Percentiles rank a stretch among this genome's conserved stretches.
These are phyloP conservation scores for Mustela erminea DNA, from an alignment of 2,797 vertebrate genomes.

Conservation along the genomic window DNA sequence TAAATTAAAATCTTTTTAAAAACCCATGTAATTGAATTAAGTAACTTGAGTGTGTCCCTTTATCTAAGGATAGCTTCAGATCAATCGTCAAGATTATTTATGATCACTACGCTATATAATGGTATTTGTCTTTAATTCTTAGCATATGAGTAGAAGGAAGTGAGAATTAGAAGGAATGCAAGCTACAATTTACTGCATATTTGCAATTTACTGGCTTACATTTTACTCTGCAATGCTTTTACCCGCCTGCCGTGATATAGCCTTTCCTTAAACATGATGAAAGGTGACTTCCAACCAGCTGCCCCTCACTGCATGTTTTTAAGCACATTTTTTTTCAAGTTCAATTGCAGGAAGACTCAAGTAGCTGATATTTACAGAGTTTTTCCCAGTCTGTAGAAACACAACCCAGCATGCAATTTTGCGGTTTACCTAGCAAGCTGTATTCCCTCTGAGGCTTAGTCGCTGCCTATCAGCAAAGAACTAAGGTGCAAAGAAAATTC, in stretches of 20 bases:
- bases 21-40: background rate
- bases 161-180: background rate
- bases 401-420: slow-evolving; percentile 53
- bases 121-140: slow-evolving; percentile 26
- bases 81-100: slow-evolving; percentile 4
- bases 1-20: background rate
- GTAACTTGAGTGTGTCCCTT: background rate
- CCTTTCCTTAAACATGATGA: background rate
- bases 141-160: background rate
- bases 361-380: slow-evolving; percentile 69
- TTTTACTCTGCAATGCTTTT: background rate
- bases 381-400: slow-evolving; percentile 39
- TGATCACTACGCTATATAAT: background rate
- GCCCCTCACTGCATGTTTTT: slow-evolving; percentile 44
- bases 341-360: slow-evolving; percentile 55
- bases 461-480: background rate
- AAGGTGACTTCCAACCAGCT: slow-evolving; percentile 53
- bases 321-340: slow-evolving; percentile 42
- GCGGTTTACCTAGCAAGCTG: background rate
- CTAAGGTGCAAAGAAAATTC: slow-evolving; percentile 35
- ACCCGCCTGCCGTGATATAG: background rate
- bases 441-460: background rate
- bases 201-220: slow-evolving; percentile 34
- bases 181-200: background rate
- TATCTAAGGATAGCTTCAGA: background rate